A percentile compares a stretch with the other conserved stretches of the same genome.
Conservation (phyloP, 37 sponge, comb jelly and placozoan genomes). For the Chondrosia reniformis region DNA sequence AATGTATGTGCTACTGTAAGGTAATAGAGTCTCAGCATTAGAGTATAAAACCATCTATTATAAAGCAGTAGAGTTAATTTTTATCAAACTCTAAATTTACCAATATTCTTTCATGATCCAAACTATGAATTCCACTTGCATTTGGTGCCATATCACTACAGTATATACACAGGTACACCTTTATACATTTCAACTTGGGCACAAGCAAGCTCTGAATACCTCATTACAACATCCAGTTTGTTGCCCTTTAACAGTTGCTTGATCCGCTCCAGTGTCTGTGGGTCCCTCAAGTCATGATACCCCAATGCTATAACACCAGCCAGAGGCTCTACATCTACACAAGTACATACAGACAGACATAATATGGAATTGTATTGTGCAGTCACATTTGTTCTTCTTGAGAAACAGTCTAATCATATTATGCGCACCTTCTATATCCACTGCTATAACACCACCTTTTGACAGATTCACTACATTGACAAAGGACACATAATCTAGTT, state of each 20-base stretch:
- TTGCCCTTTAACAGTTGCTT: constrained; percentile 12
- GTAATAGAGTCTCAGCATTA: not conserved
- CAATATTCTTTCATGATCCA: constrained; percentile 79
- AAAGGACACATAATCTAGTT: not conserved
- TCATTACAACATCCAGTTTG: constrained; percentile 64
- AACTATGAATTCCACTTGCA: constrained; percentile 58
- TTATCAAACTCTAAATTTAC: not conserved
- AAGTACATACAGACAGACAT: not conserved
- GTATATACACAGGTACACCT: not conserved
- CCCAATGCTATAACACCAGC: constrained; percentile 45
- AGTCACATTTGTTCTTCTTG: not conserved
- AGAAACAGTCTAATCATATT: not conserved
- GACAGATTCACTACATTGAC: not conserved
- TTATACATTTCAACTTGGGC: no score
- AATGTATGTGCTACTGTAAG: no score
- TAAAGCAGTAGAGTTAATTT: not conserved
- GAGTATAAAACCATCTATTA: not conserved
- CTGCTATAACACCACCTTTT: constrained; percentile 43
- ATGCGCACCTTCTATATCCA: constrained; percentile 55
- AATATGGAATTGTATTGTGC: not conserved
- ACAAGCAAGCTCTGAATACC: constrained; percentile 8
- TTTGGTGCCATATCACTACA: constrained; percentile 87
- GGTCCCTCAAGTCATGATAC: constrained; percentile 29
- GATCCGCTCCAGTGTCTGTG: constrained; percentile 6
- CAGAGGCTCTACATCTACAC: constrained; percentile 34